phyloP scores from a whole-genome alignment of 2,797 vertebrate species.

The Chelmon rostratus region DNA sequence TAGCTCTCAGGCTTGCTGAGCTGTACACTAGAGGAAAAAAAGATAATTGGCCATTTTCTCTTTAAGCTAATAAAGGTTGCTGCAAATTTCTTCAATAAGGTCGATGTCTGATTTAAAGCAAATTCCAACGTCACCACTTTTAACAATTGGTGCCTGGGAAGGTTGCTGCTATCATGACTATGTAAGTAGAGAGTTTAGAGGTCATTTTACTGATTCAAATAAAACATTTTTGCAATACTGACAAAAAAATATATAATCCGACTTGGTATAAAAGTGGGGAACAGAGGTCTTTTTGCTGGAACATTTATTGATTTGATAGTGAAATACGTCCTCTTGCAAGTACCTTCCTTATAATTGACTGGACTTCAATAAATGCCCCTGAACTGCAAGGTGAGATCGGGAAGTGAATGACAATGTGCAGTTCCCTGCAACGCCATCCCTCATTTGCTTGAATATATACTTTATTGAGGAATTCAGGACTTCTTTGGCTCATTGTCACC shows the following conservation, averaged over 20 bases:
- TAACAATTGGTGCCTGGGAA: conserved; percentile 26
- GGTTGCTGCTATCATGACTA: conserved; percentile 30
- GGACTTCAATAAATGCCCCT: conserved; percentile 58
- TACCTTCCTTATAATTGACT: conserved; percentile 60
- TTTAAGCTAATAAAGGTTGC: conserved; percentile 25
- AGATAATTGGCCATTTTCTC: conserved; percentile 4
- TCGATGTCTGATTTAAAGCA: conserved; percentile 38
- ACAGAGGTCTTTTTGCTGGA: conserved; percentile 32
- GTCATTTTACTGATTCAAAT: conserved; percentile 46
- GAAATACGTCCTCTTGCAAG: conserved; percentile 65
- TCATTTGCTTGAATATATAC: conserved; percentile 36
- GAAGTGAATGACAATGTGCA: conserved; percentile 57
- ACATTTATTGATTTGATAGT: conserved; percentile 70
- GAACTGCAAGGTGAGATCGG: conserved; percentile 65
- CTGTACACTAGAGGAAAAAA: no score
- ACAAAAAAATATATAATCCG: conserved; percentile 19
- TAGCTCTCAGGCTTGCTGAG: no score
- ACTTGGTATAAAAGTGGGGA: conserved; percentile 36
- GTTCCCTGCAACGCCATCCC: conserved; percentile 8
- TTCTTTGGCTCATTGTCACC: conserved; percentile 18
- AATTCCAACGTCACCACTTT: conserved; percentile 43
- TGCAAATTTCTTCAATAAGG: conserved; percentile 37
- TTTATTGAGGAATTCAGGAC: neutral
- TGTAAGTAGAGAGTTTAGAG: conserved; percentile 6
- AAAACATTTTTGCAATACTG: conserved; percentile 38